phyloP scores from a whole-genome alignment of 2,797 vertebrate genomes.

The Xenentodon cancila region DNA sequence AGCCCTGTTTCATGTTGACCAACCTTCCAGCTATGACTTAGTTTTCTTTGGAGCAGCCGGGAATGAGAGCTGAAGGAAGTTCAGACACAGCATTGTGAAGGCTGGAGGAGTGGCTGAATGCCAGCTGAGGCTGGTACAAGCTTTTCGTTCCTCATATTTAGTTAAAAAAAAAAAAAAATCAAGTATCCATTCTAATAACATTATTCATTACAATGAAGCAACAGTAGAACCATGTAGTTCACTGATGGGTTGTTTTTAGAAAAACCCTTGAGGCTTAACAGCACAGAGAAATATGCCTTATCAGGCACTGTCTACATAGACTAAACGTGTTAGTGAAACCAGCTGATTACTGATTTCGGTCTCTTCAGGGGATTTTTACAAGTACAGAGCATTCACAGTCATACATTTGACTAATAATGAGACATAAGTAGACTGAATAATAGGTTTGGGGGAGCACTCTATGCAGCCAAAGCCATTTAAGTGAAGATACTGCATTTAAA shows the following conservation, averaged over 20 bases:
- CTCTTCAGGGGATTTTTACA: neutral
- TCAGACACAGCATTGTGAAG: neutral
- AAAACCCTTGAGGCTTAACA: neutral
- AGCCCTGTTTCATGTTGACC: constrained; percentile 3
- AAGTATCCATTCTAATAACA: neutral
- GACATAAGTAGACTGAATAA: neutral
- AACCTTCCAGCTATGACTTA: constrained; percentile 1
- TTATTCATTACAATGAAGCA: neutral
- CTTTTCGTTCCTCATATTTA: neutral
- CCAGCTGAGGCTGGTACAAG: neutral
- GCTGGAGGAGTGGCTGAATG: neutral
- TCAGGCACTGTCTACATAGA: neutral
- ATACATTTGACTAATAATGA: neutral
- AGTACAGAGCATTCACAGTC: neutral
- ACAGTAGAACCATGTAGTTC: neutral
- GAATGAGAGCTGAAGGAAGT: neutral
- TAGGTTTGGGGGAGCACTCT: too few species aligned
- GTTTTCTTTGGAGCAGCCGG: constrained; percentile 11
- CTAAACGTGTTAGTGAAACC: neutral
- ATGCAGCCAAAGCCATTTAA: too few species aligned
- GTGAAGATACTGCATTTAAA: too few species aligned
- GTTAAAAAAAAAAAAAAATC: neutral
- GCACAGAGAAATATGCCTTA: too few species aligned
- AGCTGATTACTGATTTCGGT: neutral
- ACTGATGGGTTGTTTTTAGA: constrained; percentile 1